phyloP scores from a whole-genome alignment of 2,113 vertebrate species.

The Campylomormyrus tamandua region DNA sequence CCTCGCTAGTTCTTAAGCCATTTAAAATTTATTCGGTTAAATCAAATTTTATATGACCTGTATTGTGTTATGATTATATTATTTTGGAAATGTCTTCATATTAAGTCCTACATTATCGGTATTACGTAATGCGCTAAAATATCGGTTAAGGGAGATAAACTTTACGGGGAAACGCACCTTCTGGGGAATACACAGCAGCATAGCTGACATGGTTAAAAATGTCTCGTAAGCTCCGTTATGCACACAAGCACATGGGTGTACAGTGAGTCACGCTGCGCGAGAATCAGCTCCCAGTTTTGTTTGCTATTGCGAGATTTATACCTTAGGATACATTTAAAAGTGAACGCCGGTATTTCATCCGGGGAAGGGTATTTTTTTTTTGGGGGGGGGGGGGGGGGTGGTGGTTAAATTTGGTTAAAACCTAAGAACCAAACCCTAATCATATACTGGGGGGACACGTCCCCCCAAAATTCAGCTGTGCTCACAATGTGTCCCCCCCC shows the following conservation, averaged over 20 bases:
- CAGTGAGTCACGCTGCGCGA: neutral
- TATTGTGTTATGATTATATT: neutral
- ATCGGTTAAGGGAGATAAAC: neutral
- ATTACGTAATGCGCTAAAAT: neutral
- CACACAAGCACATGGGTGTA: neutral
- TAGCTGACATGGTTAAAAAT: neutral
- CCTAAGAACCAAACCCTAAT: neutral
- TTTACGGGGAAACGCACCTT: neutral
- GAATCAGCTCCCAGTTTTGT: neutral
- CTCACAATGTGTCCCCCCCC: too few relatives aligned
- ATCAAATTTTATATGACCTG: neutral
- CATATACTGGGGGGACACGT: neutral
- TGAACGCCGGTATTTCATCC: neutral
- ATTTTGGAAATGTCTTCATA: neutral
- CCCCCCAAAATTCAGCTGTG: neutral
- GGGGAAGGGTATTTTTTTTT: neutral
- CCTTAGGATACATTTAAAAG: neutral
- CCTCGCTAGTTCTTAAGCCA: neutral
- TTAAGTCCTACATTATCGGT: neutral
- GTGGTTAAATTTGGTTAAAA: neutral
- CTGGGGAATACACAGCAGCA: neutral
- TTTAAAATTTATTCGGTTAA: neutral
- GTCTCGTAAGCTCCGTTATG: neutral
- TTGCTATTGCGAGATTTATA: neutral
- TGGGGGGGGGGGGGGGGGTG: too few relatives aligned